phyloP scores from a whole-genome alignment of 2,888 invertebrate species.

The Pimpla rufipes region DNA sequence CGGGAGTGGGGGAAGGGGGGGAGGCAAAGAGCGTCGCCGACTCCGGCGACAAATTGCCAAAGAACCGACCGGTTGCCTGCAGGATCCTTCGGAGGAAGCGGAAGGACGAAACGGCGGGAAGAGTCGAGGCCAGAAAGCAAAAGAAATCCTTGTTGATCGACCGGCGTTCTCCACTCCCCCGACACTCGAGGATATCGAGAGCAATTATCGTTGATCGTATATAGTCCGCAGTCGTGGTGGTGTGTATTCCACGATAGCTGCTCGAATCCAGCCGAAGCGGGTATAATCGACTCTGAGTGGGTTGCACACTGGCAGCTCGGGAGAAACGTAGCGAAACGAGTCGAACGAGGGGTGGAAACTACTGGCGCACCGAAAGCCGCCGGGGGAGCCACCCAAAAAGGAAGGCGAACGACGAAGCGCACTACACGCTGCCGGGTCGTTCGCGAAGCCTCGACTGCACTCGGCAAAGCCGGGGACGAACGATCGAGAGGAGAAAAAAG shows the following conservation, averaged over 20 bases:
- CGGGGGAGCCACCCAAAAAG: slow-evolving; percentile 37
- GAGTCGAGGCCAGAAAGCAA: slow-evolving; percentile 40
- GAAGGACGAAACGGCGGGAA: slow-evolving; percentile 14
- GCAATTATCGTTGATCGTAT: slow-evolving; percentile 60
- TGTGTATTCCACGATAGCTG: slow-evolving; percentile 24
- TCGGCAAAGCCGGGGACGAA: slow-evolving; percentile 57
- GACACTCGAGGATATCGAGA: slow-evolving; percentile 56
- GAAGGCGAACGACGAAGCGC: slow-evolving; percentile 20
- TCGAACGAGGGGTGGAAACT: slow-evolving; percentile 45
- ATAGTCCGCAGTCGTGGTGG: background rate
- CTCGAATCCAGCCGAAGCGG: slow-evolving; percentile 41
- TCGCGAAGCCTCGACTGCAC: slow-evolving; percentile 41
- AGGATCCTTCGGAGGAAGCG: slow-evolving; percentile 18
- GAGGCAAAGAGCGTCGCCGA: slow-evolving; percentile 11
- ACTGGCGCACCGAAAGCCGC: slow-evolving; percentile 51
- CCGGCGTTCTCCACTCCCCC: slow-evolving; percentile 43
- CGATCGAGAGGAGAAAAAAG: slow-evolving; percentile 61
- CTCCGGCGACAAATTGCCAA: slow-evolving; percentile 41
- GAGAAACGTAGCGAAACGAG: slow-evolving; percentile 38
- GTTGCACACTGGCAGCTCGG: slow-evolving; percentile 4
- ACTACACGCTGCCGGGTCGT: slow-evolving; percentile 22
- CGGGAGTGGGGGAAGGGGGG: too few relatives aligned
- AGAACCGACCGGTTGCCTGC: slow-evolving; percentile 12
- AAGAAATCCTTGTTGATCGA: slow-evolving; percentile 57
- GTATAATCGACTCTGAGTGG: slow-evolving; percentile 53